These are phyloP conservation scores for Xylota sylvarum DNA, from an alignment of 2,888 invertebrate species.

Conservation along the genomic window DNA sequence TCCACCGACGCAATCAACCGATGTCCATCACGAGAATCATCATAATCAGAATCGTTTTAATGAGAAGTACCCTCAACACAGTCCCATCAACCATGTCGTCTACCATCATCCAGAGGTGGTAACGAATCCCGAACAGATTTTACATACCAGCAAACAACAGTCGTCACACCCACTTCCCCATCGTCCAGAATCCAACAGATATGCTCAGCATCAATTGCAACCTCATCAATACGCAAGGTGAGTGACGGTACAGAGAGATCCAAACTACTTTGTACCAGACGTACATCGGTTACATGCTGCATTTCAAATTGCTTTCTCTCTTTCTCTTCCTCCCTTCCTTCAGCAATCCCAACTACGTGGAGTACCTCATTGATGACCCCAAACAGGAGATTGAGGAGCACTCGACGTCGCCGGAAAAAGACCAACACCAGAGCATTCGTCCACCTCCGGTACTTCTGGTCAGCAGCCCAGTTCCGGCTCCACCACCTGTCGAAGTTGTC, in stretches of 20 bases:
- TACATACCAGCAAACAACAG: constrained; percentile 74
- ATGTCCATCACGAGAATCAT: constrained; percentile 61
- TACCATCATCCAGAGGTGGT: constrained; percentile 77
- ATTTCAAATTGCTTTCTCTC: constrained; percentile 48
- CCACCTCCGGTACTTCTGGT: constrained; percentile 62
- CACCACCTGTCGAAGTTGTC: constrained; percentile 77
- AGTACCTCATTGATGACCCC: constrained; percentile 82
- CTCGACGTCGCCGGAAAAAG: constrained; percentile 81
- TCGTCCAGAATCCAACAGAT: constrained; percentile 79
- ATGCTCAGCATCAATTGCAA: constrained; percentile 78
- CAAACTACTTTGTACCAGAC: constrained; percentile 44
- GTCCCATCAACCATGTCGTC: constrained; percentile 78
- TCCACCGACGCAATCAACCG: constrained; percentile 73
- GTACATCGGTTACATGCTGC: constrained; percentile 55
- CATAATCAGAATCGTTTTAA: constrained; percentile 69
- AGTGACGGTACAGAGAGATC: constrained; percentile 40
- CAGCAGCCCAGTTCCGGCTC: constrained; percentile 55
- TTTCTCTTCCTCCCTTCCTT: constrained; percentile 48
- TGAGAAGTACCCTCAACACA: constrained; percentile 79
- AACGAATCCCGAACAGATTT: constrained; percentile 67
- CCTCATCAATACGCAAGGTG: constrained; percentile 73
- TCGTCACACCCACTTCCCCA: constrained; percentile 60
- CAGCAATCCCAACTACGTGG: constrained; percentile 79
- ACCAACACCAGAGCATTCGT: constrained; percentile 78
- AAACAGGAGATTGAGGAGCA: constrained; percentile 79